Percentiles rank a stretch among this genome's conserved stretches.
These are phyloP conservation scores for Molanna angustata DNA, from an alignment of 2,888 invertebrate species.

Conservation along the genomic window DNA sequence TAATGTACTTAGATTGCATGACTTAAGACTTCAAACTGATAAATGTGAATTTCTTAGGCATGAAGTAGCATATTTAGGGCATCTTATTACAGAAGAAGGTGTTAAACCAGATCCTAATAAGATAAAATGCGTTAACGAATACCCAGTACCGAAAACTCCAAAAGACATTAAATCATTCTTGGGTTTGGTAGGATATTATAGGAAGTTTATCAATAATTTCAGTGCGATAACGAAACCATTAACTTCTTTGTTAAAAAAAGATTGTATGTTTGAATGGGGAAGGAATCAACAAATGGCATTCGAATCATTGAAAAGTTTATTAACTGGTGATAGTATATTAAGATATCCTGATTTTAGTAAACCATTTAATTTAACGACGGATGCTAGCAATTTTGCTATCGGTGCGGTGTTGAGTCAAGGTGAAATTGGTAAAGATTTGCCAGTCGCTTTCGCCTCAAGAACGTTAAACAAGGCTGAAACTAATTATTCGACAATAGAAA, in stretches of 20 bases:
- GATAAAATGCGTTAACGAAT: slow-evolving; percentile 29
- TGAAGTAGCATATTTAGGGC: slow-evolving; percentile 37
- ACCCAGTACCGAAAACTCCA: slow-evolving; percentile 26
- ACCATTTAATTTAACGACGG: slow-evolving; percentile 9
- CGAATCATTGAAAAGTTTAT: slow-evolving; percentile 3
- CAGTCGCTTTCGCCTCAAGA: slow-evolving; percentile 10
- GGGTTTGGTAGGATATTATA: slow-evolving; percentile 37
- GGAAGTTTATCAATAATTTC: slow-evolving; percentile 33
- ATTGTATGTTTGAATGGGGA: slow-evolving; percentile 20
- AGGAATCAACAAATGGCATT: slow-evolving; percentile 9
- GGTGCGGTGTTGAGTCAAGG: slow-evolving; percentile 10
- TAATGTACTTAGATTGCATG: slow-evolving; percentile 19
- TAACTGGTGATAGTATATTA: slow-evolving; percentile 1
- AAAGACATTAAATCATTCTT: slow-evolving; percentile 35
- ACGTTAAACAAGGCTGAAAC: slow-evolving; percentile 12
- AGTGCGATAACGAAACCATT: slow-evolving; percentile 29
- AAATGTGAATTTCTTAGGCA: slow-evolving; percentile 33
- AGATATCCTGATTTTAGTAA: slow-evolving; percentile 8
- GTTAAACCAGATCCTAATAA: slow-evolving; percentile 33
- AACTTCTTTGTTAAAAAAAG: slow-evolving; percentile 30
- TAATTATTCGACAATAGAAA: slow-evolving; percentile 13
- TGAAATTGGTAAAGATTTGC: background rate
- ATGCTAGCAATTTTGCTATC: slow-evolving; percentile 5
- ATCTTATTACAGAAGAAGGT: slow-evolving; percentile 34
- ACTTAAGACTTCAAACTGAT: slow-evolving; percentile 32